Conservation (phyloP, 2,797 vertebrate genomes). For the Anableps anableps region DNA sequence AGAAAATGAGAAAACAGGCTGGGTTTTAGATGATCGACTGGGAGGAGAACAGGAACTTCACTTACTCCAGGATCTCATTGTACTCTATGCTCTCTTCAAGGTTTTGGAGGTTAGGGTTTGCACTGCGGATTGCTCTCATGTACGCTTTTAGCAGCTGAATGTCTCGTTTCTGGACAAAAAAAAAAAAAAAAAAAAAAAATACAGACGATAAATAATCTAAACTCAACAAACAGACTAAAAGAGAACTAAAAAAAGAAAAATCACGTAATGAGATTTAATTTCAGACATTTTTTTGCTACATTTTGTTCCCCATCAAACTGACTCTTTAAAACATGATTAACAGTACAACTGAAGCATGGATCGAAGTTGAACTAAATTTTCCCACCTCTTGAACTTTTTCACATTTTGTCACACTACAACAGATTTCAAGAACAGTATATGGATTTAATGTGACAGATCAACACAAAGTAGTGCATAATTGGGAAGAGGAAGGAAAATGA, state of each 20-base stretch:
- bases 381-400: neutral
- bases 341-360: neutral
- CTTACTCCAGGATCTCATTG: conserved; percentile 98
- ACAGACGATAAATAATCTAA: neutral
- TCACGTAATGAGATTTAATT: neutral
- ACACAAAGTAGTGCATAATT: too few species aligned
- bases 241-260: neutral
- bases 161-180: conserved; percentile 88
- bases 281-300: neutral
- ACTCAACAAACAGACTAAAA: neutral
- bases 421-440: too few species aligned
- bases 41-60: conserved; percentile 12
- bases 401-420: too few species aligned
- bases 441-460: too few species aligned
- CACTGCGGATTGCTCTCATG: conserved; percentile 96
- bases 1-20: neutral
- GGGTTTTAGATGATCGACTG: neutral
- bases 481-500: neutral
- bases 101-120: conserved; percentile 97
- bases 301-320: neutral
- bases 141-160: conserved; percentile 98
- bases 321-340: neutral
- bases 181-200: neutral
- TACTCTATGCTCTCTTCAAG: conserved; percentile 98
- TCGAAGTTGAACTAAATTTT: neutral